Conservation (phyloP, 2,888 invertebrate genomes). For the Tholera decimalis region DNA sequence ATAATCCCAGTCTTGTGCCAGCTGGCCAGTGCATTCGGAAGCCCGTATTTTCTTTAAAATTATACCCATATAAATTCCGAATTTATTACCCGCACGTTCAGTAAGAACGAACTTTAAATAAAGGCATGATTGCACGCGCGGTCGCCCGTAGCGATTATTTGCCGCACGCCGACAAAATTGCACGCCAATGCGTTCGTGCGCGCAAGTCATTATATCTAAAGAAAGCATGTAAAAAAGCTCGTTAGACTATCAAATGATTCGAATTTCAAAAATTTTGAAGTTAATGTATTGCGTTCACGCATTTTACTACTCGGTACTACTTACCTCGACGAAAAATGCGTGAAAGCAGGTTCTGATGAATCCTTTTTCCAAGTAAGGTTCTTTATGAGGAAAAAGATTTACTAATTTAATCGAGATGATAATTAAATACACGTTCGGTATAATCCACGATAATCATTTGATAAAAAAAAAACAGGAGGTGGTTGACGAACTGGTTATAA, state of each 20-base stretch:
- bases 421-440: not conserved
- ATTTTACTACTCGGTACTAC: slow-evolving; percentile 36
- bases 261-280: slow-evolving; percentile 53
- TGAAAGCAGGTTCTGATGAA: not conserved
- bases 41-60: slow-evolving; percentile 10
- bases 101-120: slow-evolving; percentile 71
- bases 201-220: slow-evolving; percentile 63
- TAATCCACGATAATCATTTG: not conserved
- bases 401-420: not conserved
- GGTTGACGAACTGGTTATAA: not conserved
- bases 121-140: slow-evolving; percentile 79
- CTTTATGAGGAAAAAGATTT: not conserved
- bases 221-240: slow-evolving; percentile 62
- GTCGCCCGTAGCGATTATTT: slow-evolving; percentile 86
- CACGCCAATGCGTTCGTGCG: slow-evolving; percentile 78
- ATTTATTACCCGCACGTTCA: slow-evolving; percentile 52
- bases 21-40: slow-evolving; percentile 1
- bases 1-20: slow-evolving; percentile 11
- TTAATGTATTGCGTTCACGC: slow-evolving; percentile 44
- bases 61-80: slow-evolving; percentile 14
- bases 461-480: not conserved
- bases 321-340: too few species aligned
- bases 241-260: slow-evolving; percentile 64
- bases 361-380: not conserved
- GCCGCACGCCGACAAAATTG: slow-evolving; percentile 87